Evolutionary conservation across 2,888 invertebrate genomes (phyloP), one percentile per base, ranked within the genome.

Genomic region (Volucella bombylans): DNA sequence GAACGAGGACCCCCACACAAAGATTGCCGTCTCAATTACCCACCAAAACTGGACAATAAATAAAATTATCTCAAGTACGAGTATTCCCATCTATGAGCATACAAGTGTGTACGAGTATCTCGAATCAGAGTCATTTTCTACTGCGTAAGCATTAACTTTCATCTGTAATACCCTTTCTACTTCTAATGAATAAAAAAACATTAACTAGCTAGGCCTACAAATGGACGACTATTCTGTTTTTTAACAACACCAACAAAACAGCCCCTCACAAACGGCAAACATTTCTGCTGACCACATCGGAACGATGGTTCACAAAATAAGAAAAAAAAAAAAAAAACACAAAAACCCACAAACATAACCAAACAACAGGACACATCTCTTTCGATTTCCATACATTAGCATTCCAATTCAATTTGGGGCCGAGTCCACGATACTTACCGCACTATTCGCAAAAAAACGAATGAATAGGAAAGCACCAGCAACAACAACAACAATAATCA

Each of bases 301-400:
- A 81, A 50, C 14, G 57, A 31, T 31, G 31, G 23, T 1, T 23
- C 2, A 23, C 23, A 31, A 31, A 6, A n/a, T n/a, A n/a, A 31
- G 1, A 31, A 47, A 39, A 62, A 38, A 18, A 50, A n/a, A 11
- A 41, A 52, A 43, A 52, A 72, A 64, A 52, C n/a, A 61, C 38
- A 74, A 62, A 54, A 15, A 41, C 10, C 6, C 49, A 67, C 54
- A 76, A 43, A 41, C 14, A 61, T 55, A 81, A 76, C 39, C 59
- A 50, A 68, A 73, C 55, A 72, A 65, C 83, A 80, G 83, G 83
- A 81, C 81, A 31, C 31, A 31, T 31, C 72, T 81, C 89, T 88
- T 90, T 90, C 90, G 88, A 90, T 90, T 90, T 90, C 90, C 90
- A 90, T 90, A 90, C 89, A 90, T 90, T 90, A 90, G 90, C 90